These are phyloP conservation scores for Penaeus indicus DNA, from an alignment of 1,140 invertebrate genomes.

Conservation along the genomic window DNA sequence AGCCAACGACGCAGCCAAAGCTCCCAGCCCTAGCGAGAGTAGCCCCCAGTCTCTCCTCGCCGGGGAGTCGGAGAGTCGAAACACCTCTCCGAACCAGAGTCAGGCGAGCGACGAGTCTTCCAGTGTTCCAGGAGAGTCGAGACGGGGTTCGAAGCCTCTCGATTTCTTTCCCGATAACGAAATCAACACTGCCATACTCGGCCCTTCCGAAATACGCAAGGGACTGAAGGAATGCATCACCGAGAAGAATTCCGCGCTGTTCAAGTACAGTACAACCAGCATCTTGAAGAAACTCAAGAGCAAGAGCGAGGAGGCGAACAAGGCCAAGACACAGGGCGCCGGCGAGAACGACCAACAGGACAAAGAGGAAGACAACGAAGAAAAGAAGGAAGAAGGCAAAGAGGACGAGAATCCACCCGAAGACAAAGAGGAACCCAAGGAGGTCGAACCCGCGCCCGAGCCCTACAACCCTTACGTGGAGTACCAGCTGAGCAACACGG, in stretches of 20 bases:
- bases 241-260: constrained; percentile 60
- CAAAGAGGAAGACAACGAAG: constrained; percentile 19
- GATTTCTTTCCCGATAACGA: neutral
- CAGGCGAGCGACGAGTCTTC: constrained; percentile 33
- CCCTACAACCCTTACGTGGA: constrained; percentile 63
- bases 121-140: constrained; percentile 23
- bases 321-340: neutral
- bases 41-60: neutral
- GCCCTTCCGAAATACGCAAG: constrained; percentile 61
- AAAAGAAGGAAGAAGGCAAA: neutral
- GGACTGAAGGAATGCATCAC: constrained; percentile 57
- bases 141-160: neutral
- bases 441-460: constrained; percentile 32
- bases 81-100: neutral
- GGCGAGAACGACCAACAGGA: neutral
- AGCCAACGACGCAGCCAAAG: neutral
- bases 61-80: too few species aligned
- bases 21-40: neutral
- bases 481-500: constrained; percentile 54
- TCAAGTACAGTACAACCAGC: constrained; percentile 53
- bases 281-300: constrained; percentile 34
- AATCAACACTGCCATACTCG: constrained; percentile 62
- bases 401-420: neutral
- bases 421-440: constrained; percentile 26
- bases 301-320: neutral